Evolutionary conservation across 1,140 invertebrate species (phyloP).

Genomic region (Drosophila tristis): DNA sequence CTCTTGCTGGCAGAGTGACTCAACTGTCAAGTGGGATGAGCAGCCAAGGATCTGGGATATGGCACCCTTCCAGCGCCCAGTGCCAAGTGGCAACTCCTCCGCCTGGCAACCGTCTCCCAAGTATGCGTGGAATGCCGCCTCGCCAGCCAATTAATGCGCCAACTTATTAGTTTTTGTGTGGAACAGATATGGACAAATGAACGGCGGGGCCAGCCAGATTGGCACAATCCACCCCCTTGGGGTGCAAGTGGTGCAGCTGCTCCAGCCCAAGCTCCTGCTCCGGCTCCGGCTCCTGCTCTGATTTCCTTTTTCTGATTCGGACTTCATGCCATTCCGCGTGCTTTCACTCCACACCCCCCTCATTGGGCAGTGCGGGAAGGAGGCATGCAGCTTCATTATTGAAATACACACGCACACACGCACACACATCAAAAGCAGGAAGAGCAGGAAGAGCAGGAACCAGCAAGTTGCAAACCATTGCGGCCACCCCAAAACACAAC

Average conservation of each 20-base stretch:
- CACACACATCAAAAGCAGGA: slow-evolving; percentile 51
- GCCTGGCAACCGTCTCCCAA: slow-evolving; percentile 13
- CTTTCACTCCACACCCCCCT: slow-evolving; percentile 44
- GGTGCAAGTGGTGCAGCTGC: slow-evolving; percentile 41
- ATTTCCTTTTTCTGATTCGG: slow-evolving; percentile 32
- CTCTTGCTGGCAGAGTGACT: slow-evolving; percentile 20
- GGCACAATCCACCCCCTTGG: slow-evolving; percentile 23
- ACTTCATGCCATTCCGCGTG: slow-evolving; percentile 67
- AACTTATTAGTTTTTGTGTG: slow-evolving; percentile 74
- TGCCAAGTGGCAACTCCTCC: not conserved
- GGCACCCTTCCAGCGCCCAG: not conserved
- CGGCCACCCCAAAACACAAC: slow-evolving; percentile 68
- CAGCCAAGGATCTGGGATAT: not conserved
- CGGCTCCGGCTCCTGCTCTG: slow-evolving; percentile 4
- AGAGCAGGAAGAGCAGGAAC: slow-evolving; percentile 47
- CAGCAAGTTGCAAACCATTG: slow-evolving; percentile 67
- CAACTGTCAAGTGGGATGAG: slow-evolving; percentile 3
- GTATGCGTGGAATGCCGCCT: slow-evolving; percentile 65
- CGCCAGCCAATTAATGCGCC: slow-evolving; percentile 77
- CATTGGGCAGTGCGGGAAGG: not conserved
- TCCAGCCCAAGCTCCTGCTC: not conserved
- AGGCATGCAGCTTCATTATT: slow-evolving; percentile 65
- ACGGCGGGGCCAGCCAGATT: not conserved
- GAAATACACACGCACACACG: slow-evolving; percentile 60
- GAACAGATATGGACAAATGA: not conserved